These are phyloP conservation scores for Gnathonemus echidnorhynchus DNA, from an alignment of 2,113 vertebrate species.

Conservation along the genomic window DNA sequence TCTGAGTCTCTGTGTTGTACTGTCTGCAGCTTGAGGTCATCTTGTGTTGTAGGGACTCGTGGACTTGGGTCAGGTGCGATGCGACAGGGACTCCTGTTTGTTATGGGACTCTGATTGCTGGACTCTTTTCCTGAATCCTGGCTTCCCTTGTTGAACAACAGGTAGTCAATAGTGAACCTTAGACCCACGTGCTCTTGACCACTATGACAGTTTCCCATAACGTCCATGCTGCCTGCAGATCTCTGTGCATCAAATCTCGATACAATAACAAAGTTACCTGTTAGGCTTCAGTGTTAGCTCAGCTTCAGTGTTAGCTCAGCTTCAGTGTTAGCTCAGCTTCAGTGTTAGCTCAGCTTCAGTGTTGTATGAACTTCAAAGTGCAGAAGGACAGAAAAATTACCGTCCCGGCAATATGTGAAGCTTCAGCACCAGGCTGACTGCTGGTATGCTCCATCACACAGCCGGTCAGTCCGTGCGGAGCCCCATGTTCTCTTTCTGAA, in stretches of 20 bases:
- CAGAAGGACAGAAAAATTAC: not conserved
- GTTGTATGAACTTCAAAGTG: not conserved
- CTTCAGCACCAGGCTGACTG: not conserved
- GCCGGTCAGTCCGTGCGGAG: not conserved
- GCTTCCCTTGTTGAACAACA: conserved; percentile 58
- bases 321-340: too few species aligned
- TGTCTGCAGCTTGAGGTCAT: conserved; percentile 11
- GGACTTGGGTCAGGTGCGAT: conserved; percentile 33
- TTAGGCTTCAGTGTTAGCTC: not conserved
- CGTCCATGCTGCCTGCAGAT: conserved; percentile 39
- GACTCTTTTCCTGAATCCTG: conserved; percentile 39
- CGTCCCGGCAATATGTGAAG: not conserved
- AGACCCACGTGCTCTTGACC: conserved; percentile 42
- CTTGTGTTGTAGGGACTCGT: conserved; percentile 33
- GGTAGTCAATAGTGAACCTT: conserved; percentile 69
- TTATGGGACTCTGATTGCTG: conserved; percentile 24
- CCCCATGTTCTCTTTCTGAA: not conserved
- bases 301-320: too few species aligned
- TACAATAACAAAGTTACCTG: not conserved
- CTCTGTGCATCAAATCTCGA: conserved; percentile 14
- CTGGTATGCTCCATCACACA: not conserved
- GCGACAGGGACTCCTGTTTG: conserved; percentile 30
- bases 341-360: too few species aligned
- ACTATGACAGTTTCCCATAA: conserved; percentile 33
- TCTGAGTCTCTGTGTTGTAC: conserved; percentile 16